These are phyloP conservation scores for Eupelmus urozonus DNA, from an alignment of 2,888 invertebrate genomes.

Conservation along the genomic window DNA sequence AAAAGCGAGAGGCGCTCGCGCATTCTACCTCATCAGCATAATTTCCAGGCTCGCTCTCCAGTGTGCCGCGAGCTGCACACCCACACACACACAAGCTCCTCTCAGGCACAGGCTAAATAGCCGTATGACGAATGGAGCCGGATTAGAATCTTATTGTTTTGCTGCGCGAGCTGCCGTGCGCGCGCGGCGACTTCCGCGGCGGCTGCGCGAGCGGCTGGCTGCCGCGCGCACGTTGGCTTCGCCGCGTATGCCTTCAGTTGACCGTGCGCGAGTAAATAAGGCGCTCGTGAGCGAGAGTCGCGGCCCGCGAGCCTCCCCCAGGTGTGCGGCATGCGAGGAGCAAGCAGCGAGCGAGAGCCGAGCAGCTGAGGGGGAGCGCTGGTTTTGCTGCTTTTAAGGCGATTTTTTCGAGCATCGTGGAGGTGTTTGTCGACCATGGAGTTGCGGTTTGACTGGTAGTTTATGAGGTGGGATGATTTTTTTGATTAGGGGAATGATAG, in stretches of 20 bases:
- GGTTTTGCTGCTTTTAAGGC: background rate
- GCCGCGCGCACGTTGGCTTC: background rate
- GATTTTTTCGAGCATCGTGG: background rate
- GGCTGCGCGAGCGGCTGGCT: background rate
- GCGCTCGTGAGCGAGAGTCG: background rate
- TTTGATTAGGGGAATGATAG: background rate
- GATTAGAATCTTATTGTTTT: conserved; percentile 54
- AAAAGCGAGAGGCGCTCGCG: background rate
- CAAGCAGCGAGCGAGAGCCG: too few species aligned
- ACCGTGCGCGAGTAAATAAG: background rate
- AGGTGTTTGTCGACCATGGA: background rate
- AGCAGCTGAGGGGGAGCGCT: too few species aligned
- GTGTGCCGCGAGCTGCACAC: too few species aligned
- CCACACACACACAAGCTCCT: too few species aligned
- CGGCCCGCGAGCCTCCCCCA: too few species aligned
- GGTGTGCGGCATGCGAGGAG: too few species aligned
- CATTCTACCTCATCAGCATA: background rate
- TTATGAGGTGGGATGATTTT: conserved; percentile 20
- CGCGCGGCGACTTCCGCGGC: conserved; percentile 21
- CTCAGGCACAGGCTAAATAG: background rate
- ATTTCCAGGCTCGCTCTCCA: background rate
- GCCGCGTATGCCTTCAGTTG: background rate
- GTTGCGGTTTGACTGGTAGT: background rate
- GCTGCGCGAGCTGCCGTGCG: background rate
- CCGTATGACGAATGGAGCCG: conserved; percentile 43